These are phyloP conservation scores for Acleris cristana DNA, from an alignment of 2,888 invertebrate species.

Conservation along the genomic window DNA sequence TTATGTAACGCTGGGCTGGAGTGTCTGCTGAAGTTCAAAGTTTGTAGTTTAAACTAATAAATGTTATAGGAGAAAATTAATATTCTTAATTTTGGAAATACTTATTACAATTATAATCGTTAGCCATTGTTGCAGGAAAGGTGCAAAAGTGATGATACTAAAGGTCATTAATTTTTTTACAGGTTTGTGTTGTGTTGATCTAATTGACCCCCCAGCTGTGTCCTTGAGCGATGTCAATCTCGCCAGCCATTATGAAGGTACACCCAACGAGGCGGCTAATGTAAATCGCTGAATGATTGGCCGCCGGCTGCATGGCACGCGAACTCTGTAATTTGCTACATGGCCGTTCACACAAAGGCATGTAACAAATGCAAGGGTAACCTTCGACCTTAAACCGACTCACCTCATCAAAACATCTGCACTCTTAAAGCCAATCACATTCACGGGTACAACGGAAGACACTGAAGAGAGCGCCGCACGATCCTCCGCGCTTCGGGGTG, in stretches of 20 bases:
- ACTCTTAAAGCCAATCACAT: slow-evolving; percentile 55
- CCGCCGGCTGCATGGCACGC: slow-evolving; percentile 38
- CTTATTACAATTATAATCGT: background rate
- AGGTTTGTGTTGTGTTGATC: slow-evolving; percentile 30
- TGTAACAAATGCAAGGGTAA: slow-evolving; percentile 62
- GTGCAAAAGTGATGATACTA: background rate
- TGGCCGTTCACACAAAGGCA: slow-evolving; percentile 32
- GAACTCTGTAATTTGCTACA: slow-evolving; percentile 43
- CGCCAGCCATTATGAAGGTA: slow-evolving; percentile 29
- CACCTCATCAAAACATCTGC: slow-evolving; percentile 77
- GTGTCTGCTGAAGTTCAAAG: background rate
- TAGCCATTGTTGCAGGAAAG: background rate
- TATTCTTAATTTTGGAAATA: no score
- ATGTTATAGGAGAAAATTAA: no score
- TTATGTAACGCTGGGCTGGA: slow-evolving; percentile 27
- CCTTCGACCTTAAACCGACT: slow-evolving; percentile 70
- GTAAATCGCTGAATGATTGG: slow-evolving; percentile 39
- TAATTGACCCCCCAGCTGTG: slow-evolving; percentile 16
- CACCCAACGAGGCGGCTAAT: slow-evolving; percentile 21
- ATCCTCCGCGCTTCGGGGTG: slow-evolving; percentile 50
- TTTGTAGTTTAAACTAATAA: background rate
- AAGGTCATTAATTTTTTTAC: slow-evolving; percentile 13
- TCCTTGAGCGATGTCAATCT: slow-evolving; percentile 27
- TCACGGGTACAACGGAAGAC: slow-evolving; percentile 67
- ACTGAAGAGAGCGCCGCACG: slow-evolving; percentile 59